These are phyloP conservation scores for Ptyas mucosa DNA, from an alignment of 2,113 vertebrate species.

Conservation along the genomic window DNA sequence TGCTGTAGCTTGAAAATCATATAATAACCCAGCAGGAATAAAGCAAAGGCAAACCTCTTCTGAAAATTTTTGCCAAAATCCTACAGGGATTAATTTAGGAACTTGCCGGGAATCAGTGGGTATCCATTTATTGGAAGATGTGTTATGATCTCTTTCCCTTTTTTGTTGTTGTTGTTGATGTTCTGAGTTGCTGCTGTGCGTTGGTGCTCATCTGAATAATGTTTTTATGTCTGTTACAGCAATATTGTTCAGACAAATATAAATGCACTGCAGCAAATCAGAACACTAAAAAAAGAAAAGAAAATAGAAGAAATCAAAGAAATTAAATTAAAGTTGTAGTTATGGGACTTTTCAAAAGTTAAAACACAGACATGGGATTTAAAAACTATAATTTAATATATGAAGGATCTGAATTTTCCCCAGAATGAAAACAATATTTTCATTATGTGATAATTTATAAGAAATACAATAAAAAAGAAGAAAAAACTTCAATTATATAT, in stretches of 20 bases:
- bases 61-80: not conserved
- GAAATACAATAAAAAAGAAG: not conserved
- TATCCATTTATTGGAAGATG: not conserved
- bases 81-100: not conserved
- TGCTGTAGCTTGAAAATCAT: not conserved
- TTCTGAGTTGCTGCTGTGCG: no score
- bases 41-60: not conserved
- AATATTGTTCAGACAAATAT: not conserved
- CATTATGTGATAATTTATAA: not conserved
- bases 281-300: not conserved
- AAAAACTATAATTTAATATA: not conserved
- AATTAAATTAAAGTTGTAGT: not conserved
- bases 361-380: not conserved
- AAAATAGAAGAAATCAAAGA: not conserved
- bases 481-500: not conserved
- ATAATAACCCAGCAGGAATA: not conserved
- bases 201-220: no score
- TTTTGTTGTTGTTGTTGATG: no score
- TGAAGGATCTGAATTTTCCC: not conserved
- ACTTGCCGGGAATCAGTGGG: not conserved
- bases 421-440: not conserved
- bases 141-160: no score
- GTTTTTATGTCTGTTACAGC: no score
- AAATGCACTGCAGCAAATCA: not conserved
- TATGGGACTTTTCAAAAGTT: not conserved